Percentiles rank a stretch among this genome's conserved stretches.
Evolutionary conservation across 1,140 invertebrate species (phyloP).

Genomic region (Teleogryllus occipitalis): DNA sequence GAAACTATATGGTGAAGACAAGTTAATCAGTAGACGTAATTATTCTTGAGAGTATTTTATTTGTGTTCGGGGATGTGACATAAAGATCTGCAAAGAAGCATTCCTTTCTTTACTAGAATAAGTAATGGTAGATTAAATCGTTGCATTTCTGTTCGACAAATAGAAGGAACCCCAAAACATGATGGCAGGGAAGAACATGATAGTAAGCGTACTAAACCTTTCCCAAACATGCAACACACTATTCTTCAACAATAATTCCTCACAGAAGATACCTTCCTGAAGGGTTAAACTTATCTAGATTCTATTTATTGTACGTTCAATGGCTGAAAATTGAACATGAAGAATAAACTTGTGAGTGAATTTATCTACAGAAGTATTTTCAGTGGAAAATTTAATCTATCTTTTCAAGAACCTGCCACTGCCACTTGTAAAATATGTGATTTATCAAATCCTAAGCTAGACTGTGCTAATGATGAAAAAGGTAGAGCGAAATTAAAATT

Average conservation of each 20-base stretch:
- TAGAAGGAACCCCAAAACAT: background rate
- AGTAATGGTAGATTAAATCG: background rate
- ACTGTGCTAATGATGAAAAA: background rate
- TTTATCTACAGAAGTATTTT: background rate
- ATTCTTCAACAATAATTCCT: background rate
- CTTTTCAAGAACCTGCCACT: background rate
- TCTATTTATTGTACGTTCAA: background rate
- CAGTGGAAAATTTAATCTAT: background rate
- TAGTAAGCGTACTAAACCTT: background rate
- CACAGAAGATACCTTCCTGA: background rate
- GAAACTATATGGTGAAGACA: conserved; percentile 3
- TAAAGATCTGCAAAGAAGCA: background rate
- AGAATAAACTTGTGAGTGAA: background rate
- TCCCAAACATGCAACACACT: background rate
- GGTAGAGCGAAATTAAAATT: background rate
- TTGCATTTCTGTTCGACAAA: background rate
- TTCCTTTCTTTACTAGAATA: background rate
- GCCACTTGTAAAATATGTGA: conserved; percentile 13
- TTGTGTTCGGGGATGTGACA: background rate
- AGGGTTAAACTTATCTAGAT: background rate
- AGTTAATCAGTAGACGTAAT: background rate
- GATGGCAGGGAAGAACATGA: background rate
- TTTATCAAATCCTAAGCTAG: background rate
- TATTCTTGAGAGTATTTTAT: background rate
- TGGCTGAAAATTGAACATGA: conserved; percentile 1